A percentile compares a stretch with the other conserved stretches of the same genome.
Evolutionary conservation across 2,888 invertebrate species (phyloP).

Genomic region (Xestia sexstrigata): DNA sequence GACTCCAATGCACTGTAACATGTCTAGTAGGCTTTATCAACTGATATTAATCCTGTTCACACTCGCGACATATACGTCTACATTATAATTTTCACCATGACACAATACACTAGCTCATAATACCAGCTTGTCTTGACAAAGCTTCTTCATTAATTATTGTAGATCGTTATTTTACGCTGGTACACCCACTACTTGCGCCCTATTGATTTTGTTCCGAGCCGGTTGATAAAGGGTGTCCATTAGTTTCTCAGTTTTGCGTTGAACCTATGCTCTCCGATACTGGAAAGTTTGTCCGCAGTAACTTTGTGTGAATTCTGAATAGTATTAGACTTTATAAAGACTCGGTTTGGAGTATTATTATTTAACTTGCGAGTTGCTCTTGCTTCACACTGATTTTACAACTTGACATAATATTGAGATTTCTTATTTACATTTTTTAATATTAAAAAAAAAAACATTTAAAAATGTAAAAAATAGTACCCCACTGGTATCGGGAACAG

Average conservation of each 20-base stretch:
- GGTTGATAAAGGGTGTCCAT: constrained; percentile 48
- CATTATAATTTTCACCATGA: constrained; percentile 42
- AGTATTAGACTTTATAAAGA: constrained; percentile 1
- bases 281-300: constrained; percentile 22
- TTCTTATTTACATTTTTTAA: neutral
- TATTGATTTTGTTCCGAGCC: constrained; percentile 52
- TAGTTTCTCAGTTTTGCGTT: constrained; percentile 44
- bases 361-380: neutral
- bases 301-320: constrained; percentile 15
- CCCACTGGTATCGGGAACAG: too few species aligned
- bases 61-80: constrained; percentile 18
- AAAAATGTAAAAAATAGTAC: too few species aligned
- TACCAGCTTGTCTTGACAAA: constrained; percentile 49
- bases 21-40: constrained; percentile 1
- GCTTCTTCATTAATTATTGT: constrained; percentile 62
- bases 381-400: neutral
- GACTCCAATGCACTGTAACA: neutral
- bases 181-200: constrained; percentile 44
- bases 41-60: constrained; percentile 29
- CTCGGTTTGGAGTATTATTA: constrained; percentile 6
- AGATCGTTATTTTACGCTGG: constrained; percentile 44
- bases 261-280: constrained; percentile 24
- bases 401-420: neutral
- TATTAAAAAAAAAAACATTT: too few species aligned
- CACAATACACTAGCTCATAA: constrained; percentile 32